Evolutionary conservation across 2,113 vertebrate genomes (phyloP).

Genomic region (Romanogobio albipinnatus): DNA sequence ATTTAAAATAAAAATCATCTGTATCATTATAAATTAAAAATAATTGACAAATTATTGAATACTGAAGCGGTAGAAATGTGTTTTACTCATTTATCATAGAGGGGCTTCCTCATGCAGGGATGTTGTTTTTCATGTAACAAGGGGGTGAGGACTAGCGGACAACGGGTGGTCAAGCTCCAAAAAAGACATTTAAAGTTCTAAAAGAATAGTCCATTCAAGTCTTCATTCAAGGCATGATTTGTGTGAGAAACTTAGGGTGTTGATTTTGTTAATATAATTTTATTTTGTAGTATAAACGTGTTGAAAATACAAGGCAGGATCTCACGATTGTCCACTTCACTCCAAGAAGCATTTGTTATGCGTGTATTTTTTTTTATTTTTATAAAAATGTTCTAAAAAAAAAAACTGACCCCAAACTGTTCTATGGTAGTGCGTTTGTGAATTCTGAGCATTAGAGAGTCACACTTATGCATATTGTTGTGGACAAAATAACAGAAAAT

Average conservation of each 20-base stretch:
- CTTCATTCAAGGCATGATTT: background rate
- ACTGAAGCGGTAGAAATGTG: background rate
- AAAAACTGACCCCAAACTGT: background rate
- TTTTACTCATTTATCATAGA: background rate
- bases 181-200: background rate
- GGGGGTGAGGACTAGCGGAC: background rate
- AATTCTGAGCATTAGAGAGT: background rate
- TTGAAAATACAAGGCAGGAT: background rate
- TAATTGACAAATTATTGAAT: slow-evolving; percentile 22
- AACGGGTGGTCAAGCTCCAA: background rate
- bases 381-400: no score
- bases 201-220: background rate
- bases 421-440: background rate
- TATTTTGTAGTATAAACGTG: no score
- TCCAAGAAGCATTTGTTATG: background rate
- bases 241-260: background rate
- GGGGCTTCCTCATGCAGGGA: background rate
- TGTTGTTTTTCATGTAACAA: background rate
- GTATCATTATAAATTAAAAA: background rate
- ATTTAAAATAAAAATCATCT: no score
- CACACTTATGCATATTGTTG: background rate
- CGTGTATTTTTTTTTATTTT: no score
- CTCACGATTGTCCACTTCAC: background rate
- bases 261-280: background rate
- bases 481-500: background rate